phyloP scores from a whole-genome alignment of 2,113 vertebrate genomes.

The Oenanthe melanoleuca region DNA sequence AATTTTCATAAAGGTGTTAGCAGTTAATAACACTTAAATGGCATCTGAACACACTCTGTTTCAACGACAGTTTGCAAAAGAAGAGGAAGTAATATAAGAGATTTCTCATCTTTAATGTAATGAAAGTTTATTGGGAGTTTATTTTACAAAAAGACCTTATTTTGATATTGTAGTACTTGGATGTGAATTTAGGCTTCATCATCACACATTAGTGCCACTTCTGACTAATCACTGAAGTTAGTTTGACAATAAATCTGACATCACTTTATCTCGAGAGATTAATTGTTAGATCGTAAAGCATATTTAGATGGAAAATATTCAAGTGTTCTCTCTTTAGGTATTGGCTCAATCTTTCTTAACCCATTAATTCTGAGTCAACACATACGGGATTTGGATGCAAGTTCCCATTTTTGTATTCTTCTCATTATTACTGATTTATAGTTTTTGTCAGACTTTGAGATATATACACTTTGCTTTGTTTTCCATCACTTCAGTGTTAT shows the following conservation, averaged over 20 bases:
- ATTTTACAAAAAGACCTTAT: not conserved
- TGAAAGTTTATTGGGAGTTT: not conserved
- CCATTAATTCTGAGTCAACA: not conserved
- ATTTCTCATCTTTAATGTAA: not conserved
- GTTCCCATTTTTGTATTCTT: not conserved
- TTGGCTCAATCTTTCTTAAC: not conserved
- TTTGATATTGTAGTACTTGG: not conserved
- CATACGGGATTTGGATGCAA: not conserved
- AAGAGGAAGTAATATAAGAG: not conserved
- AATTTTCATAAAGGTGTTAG: not conserved
- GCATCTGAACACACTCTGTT: not conserved
- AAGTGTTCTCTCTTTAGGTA: not conserved
- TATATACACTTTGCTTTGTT: not conserved
- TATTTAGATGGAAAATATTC: not conserved
- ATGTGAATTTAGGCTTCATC: not conserved
- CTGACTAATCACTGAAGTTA: not conserved
- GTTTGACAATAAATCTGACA: not conserved
- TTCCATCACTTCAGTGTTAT: not conserved
- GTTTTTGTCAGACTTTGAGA: not conserved
- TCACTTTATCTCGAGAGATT: not conserved
- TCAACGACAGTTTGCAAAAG: not conserved
- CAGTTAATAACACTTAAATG: not conserved
- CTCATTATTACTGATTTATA: not conserved
- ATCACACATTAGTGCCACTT: not conserved
- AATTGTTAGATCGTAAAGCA: not conserved